These are phyloP conservation scores for Portunus trituberculatus DNA, from an alignment of 1,140 invertebrate species.

Conservation along the genomic window DNA sequence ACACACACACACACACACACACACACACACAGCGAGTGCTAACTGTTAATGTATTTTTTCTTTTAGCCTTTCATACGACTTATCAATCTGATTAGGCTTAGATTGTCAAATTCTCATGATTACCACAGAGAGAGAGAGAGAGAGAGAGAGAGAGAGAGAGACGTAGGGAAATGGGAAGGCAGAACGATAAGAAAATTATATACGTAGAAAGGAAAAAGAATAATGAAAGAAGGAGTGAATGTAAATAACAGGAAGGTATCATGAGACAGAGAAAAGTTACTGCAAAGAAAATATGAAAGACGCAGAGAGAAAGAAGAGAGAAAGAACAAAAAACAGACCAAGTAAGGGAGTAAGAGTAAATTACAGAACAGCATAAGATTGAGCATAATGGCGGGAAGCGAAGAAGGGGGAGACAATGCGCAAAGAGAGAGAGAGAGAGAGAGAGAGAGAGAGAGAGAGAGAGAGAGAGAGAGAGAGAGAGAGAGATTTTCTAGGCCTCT, in stretches of 20 bases:
- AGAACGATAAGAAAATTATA: neutral
- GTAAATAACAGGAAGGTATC: neutral
- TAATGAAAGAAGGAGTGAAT: neutral
- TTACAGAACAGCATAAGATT: neutral
- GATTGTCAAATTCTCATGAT: neutral
- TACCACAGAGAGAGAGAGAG: neutral
- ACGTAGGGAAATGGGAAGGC: neutral
- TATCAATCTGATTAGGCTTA: neutral
- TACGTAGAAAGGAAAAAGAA: neutral
- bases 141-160: conserved; percentile 20
- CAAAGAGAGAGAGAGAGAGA: neutral
- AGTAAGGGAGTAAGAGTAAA: neutral
- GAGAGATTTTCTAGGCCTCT: too few relatives aligned
- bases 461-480: too few relatives aligned
- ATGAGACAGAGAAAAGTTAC: neutral
- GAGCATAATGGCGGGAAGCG: neutral
- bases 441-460: too few relatives aligned
- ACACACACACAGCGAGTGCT: too few relatives aligned
- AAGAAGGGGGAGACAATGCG: neutral
- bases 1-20: too few relatives aligned
- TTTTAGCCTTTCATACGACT: too few relatives aligned
- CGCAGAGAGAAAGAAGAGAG: neutral
- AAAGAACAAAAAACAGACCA: neutral
- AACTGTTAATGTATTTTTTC: too few relatives aligned
- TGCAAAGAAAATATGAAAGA: neutral